Conservation (phyloP, 2,113 vertebrate genomes). For the Chelonoidis abingdonii region DNA sequence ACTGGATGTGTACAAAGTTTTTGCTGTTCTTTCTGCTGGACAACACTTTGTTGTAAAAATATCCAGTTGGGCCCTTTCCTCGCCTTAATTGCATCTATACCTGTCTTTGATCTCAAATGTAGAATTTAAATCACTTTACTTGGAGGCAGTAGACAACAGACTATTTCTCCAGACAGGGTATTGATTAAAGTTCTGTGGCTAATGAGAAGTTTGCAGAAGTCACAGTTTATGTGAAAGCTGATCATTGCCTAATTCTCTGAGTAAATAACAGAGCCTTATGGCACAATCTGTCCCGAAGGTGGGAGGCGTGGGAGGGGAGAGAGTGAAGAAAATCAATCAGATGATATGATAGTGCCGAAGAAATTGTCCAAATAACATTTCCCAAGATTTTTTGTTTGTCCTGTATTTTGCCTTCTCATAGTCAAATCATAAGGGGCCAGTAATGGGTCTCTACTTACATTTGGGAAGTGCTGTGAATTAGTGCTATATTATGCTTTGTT, state of each 20-base stretch:
- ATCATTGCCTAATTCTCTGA: constrained; percentile 59
- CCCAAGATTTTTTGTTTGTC: constrained; percentile 2
- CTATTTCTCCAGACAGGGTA: background rate
- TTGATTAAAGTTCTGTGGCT: background rate
- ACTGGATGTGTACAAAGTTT: background rate
- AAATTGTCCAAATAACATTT: constrained; percentile 30
- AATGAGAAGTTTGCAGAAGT: constrained; percentile 37
- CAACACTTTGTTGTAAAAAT: background rate
- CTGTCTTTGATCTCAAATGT: background rate
- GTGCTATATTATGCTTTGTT: background rate
- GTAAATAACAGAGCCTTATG: constrained; percentile 57
- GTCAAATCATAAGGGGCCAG: background rate
- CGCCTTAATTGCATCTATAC: background rate
- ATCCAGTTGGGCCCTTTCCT: background rate
- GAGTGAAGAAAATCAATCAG: constrained; percentile 7
- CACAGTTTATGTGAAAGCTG: constrained; percentile 29
- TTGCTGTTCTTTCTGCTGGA: background rate
- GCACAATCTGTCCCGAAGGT: constrained; percentile 27
- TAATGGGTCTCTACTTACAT: background rate
- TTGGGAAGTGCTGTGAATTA: background rate
- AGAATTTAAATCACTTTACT: background rate
- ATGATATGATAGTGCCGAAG: constrained; percentile 18
- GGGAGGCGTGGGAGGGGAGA: background rate
- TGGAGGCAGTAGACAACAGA: background rate
- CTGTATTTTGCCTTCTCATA: background rate